phyloP scores from a whole-genome alignment of 2,888 invertebrate species.

The Lissocephala sabroskyi region DNA sequence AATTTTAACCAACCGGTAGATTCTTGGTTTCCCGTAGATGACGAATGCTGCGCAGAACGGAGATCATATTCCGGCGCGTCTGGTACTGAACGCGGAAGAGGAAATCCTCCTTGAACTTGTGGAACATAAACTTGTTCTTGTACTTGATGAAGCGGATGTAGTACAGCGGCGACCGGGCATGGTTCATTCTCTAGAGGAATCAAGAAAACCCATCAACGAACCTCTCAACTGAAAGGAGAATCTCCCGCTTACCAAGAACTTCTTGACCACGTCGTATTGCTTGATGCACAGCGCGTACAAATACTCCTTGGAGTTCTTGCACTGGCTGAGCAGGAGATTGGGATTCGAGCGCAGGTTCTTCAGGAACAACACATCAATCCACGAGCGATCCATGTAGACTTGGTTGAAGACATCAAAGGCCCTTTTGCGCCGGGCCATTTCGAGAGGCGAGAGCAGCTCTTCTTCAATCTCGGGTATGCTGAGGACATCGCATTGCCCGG shows the following conservation, averaged over 20 bases:
- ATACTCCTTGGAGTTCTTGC: slow-evolving; percentile 41
- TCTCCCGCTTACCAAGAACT: slow-evolving; percentile 51
- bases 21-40: slow-evolving; percentile 41
- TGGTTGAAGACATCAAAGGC: slow-evolving; percentile 62
- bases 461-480: slow-evolving; percentile 61
- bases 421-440: slow-evolving; percentile 53
- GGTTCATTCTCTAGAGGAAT: slow-evolving; percentile 63
- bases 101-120: slow-evolving; percentile 43
- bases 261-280: slow-evolving; percentile 50
- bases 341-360: slow-evolving; percentile 49
- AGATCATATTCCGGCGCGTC: slow-evolving; percentile 62
- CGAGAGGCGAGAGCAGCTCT: slow-evolving; percentile 53
- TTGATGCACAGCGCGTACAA: slow-evolving; percentile 32
- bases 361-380: slow-evolving; percentile 63
- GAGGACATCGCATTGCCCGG: slow-evolving; percentile 59
- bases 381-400: slow-evolving; percentile 61
- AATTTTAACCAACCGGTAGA: slow-evolving; percentile 37
- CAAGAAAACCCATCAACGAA: no score
- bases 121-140: slow-evolving; percentile 38
- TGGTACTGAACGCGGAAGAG: slow-evolving; percentile 63
- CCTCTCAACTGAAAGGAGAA: no score
- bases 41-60: slow-evolving; percentile 48
- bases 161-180: slow-evolving; percentile 66
- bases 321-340: slow-evolving; percentile 49
- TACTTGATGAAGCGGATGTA: slow-evolving; percentile 49